These are phyloP conservation scores for Bagarius yarrelli DNA, from an alignment of 2,113 vertebrate genomes.

Conservation along the genomic window DNA sequence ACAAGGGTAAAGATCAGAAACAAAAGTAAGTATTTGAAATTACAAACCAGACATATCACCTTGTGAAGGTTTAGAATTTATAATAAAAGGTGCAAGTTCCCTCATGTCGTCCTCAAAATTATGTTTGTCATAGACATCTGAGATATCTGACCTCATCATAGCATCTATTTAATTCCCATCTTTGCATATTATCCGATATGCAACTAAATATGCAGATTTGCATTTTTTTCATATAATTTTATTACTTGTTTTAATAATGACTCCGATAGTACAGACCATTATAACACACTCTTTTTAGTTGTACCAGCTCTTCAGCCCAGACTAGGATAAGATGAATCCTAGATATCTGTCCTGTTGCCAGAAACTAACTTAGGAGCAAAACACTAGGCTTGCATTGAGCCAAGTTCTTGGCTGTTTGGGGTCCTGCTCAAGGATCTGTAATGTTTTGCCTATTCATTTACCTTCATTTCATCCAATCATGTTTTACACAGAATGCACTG, in stretches of 20 bases:
- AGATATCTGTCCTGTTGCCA: neutral
- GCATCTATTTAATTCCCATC: neutral
- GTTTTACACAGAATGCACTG: too few relatives aligned
- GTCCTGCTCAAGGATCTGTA: neutral
- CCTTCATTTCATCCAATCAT: neutral
- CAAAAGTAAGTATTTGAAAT: conserved; percentile 34
- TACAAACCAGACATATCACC: conserved; percentile 26
- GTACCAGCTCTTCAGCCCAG: neutral
- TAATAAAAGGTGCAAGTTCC: neutral
- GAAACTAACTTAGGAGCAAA: neutral
- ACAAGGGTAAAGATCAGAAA: neutral
- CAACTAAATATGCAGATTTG: neutral
- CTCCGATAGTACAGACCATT: too few relatives aligned
- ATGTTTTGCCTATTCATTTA: neutral
- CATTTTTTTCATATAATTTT: neutral
- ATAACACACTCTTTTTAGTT: neutral
- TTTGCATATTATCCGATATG: neutral
- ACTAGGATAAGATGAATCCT: neutral
- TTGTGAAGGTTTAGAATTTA: neutral
- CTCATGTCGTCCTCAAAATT: neutral
- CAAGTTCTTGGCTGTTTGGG: neutral
- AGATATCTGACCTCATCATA: neutral
- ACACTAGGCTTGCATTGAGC: neutral
- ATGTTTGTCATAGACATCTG: too few relatives aligned
- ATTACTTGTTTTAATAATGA: neutral